Base-by-base conservation (phyloP, 2,113 vertebrate genomes). In the Symphodus melops region DNA sequence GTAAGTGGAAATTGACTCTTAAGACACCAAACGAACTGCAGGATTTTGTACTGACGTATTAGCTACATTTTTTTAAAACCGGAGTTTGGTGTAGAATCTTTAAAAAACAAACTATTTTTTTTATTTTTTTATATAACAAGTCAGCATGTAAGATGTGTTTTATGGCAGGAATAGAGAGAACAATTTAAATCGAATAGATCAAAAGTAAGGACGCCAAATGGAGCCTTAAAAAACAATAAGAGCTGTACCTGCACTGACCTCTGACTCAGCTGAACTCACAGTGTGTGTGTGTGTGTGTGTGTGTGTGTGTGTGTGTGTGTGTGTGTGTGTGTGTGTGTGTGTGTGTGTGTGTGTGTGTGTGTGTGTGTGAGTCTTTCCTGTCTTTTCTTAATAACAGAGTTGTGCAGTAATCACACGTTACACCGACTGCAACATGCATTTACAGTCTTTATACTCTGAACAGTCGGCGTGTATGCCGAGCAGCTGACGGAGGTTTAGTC, bases 371-470 rank as follows among this genome's bases (percentile, higher is more conserved):
- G 69, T 64, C 59, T 83, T 75, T 70, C 13, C 28, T 28, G 36
- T 67, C 39, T 59, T 44, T 10, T 1, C 0, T 52, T 81, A 77
- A 81, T 84, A 44, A 81, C 72, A 69, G 82, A 72, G 53, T 46
- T 14, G 42, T 20, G 58, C 63, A 60, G 59, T 77, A 81, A 77
- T 66, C 41, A 64, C 42, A 80, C 4, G 64, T 63, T 76, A 17
- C 20, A 54, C n/a, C 10, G 41, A 37, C n/a, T 68, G 9, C 25
- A 72, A 77, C 49, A 61, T 52, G 28, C 37, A 6, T 36, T 37
- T 28, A 76, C 36, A 17, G 19, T 33, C 46, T 66, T 46, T 48
- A 41, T 21, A 44, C 28, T 36, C 41, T 14, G 48, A 21, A 57
- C 19, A 62, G 33, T 36, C 10, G 63, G 19, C 25, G 19, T 8